Evolutionary conservation across 2,888 invertebrate genomes (phyloP), one percentile per base, ranked within the genome.

Genomic region (Lasiommata megera): DNA sequence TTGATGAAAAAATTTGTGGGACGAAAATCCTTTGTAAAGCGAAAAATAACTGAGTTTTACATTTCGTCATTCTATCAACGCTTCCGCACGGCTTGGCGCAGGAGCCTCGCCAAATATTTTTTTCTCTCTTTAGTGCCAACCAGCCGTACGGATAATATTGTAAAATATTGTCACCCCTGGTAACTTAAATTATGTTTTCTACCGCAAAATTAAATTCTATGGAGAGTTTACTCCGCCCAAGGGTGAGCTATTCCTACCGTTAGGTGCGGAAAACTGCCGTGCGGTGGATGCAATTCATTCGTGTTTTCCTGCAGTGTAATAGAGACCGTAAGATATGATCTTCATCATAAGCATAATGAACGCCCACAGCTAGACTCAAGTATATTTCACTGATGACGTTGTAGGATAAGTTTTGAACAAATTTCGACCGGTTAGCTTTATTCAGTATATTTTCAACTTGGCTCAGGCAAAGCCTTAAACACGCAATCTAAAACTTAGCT

Each of bases 1-100:
- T 38, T 51, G 51, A 51, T 51, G 51, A 51, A 51, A 48, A 51
- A 51, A 29, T 51, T 51, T 51, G 37, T 51, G 38, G 51, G 50
- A 34, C 37, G 51, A 50, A 60, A 60, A 57, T 57, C 53, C 56
- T 60, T 18, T 53, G 47, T 52, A 37, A 53, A 60, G 41, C 36
- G 56, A 52, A 29, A 54, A 51, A 44, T 54, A 57, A 60, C 54
- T 38, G 50, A 29, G 57, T 61, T 61, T 63, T 58, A 60, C 61
- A 54, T 58, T 60, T 58, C 60, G 60, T 55, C 56, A 52, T 54
- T 57, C 62, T 61, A 64, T 66, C 61, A 60, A 55, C 62, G 56
- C 62, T 67, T 67, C 66, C 66, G 73, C 74, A 69, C 75, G 73
- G 74, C 69, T 77, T 71, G 76, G 67, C 74, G 71, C 73, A 72